Evolutionary conservation across 1,140 invertebrate genomes (phyloP).

Genomic region (Trypoxylus dichotomus): DNA sequence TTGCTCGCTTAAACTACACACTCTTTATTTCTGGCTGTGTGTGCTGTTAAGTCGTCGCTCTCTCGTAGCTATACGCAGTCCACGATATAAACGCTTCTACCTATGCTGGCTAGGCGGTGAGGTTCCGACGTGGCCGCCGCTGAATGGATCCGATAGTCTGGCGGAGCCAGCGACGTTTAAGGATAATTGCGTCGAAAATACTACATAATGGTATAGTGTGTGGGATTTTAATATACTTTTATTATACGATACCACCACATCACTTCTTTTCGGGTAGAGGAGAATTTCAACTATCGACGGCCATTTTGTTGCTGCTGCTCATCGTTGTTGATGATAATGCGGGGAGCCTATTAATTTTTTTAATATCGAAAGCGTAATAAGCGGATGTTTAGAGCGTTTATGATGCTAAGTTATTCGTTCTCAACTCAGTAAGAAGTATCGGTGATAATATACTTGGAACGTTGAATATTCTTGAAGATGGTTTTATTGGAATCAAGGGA

Average conservation of each 20-base stretch:
- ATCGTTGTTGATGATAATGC: not conserved
- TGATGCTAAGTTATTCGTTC: not conserved
- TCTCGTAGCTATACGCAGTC: not conserved
- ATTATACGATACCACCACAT: slow-evolving; percentile 13
- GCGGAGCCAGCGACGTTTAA: not conserved
- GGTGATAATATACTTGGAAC: too few species aligned
- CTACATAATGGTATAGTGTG: slow-evolving; percentile 24
- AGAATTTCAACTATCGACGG: not conserved
- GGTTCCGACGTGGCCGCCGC: not conserved
- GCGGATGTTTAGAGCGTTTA: not conserved
- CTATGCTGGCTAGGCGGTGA: not conserved
- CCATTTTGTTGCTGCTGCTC: not conserved
- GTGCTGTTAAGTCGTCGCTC: slow-evolving; percentile 15
- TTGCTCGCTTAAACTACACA: slow-evolving; percentile 52
- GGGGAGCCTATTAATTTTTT: not conserved
- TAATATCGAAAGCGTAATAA: not conserved
- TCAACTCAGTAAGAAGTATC: too few species aligned
- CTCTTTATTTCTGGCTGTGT: slow-evolving; percentile 47
- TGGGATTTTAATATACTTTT: slow-evolving; percentile 25
- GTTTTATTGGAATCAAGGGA: too few species aligned
- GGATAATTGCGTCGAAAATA: slow-evolving; percentile 24
- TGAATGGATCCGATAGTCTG: not conserved
- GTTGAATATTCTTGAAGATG: too few species aligned
- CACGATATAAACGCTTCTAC: not conserved
- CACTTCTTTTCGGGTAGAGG: not conserved